Evolutionary conservation across 2,797 vertebrate genomes (phyloP), one percentile per base, ranked within the genome.

Genomic region (Syndactyla subalaris): DNA sequence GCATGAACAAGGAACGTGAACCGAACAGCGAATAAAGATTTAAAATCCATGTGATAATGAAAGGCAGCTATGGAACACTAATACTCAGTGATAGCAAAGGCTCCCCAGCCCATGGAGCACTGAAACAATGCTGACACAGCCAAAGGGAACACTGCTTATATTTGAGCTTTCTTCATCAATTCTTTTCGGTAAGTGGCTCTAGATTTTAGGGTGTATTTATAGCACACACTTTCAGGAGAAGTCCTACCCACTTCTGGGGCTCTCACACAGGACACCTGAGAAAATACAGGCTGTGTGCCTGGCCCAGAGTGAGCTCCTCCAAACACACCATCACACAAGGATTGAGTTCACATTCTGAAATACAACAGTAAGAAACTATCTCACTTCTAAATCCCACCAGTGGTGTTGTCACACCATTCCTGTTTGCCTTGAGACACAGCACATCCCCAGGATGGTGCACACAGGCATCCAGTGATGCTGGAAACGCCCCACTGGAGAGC

Each of bases 401-500:
- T 3, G 68, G 36, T 38, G 59, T 9, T 1, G 0, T 23, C 27
- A 10, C 57, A 77, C 5, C 52, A 21, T 0, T 1, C 36, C 55
- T 51, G 63, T 23, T 76, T 70, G 68, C 76, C 71, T 27, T 0
- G 0, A 83, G 71, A 58, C 19, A 20, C 26, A 58, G 51, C 32
- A 23, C 1, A 2, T 54, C 22, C 43, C 32, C 34, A 36, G n/a
- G 46, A 73, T 0, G 3, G n/a, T 23, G 24, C 41, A 34, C 23
- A 7, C 5, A 7, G n/a, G 55, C 58, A 43, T 3, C 6, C 41
- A 17, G 46, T 0, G 4, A 24, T 19, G 20, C 61, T 58, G 66
- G 81, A 26, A 45, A 58, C 2, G 16, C 7, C 20, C 4, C 0
- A 0, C 46, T 49, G 36, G 2, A 21, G 43, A 45, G 46, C 46